Evolutionary conservation across 2,113 vertebrate genomes (phyloP), one percentile per base, ranked within the genome.

Genomic region (Syngnathus floridae): DNA sequence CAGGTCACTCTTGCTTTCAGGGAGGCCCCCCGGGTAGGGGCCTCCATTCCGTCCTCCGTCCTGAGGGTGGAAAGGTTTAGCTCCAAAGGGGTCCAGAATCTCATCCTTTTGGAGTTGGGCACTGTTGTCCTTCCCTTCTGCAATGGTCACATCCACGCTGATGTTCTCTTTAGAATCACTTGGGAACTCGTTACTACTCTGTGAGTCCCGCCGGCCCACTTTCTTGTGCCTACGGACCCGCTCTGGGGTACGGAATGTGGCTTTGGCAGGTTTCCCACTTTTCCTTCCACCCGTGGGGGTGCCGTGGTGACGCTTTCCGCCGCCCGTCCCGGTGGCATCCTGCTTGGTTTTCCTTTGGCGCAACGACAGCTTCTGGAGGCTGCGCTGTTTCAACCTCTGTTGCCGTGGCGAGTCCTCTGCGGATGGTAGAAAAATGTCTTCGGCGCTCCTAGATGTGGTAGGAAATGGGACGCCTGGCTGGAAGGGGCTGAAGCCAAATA

Each of bases 121-220:
- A 4, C 78, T 81, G 31, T 92, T 88, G 62, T 96, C 95, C 52
- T 91, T 95, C 41, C 86, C 84, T 1, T 96, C 96, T 0, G 90
- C 69, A 73, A 95, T 69, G 0, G 90, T 81, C 1, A 88, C 54
- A 3, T 84, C 81, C 0, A 97, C 59, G 0, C 95, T 93, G 46
- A 99, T 97, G 85, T 99, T 98, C 86, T 99, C 96, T 71, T 99
- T 98, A 1, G 96, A 98, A 88, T 97, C 94, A 17, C 91, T 94
- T 12, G 95, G 88, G 79, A 97, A 93, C 84, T 99, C 96, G 1
- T 94, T 98, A 91, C 96, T 98, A 80, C 97, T 98, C 74, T 99
- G 97, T 0, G 97, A 99, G 88, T 99, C 97, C 66, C 95, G 90
- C 48, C 95, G 91, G 2, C 94, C 94, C 0, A 91, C 92, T 57